phyloP scores from a whole-genome alignment of 1,140 invertebrate species.

The Myzus persicae region DNA sequence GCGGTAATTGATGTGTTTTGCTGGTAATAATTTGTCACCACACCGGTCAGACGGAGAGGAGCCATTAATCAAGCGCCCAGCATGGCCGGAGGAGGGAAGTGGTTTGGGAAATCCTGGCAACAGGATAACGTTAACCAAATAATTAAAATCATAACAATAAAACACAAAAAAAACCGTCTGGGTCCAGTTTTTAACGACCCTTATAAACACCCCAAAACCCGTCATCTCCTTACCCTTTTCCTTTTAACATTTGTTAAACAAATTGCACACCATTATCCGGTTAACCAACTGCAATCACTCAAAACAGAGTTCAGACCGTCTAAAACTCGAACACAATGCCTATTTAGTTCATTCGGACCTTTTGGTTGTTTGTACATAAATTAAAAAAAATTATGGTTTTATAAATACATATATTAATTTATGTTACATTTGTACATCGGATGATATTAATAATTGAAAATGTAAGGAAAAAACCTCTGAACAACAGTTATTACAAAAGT shows the following conservation, averaged over 20 bases:
- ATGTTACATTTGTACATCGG: neutral
- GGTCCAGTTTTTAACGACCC: slow-evolving; percentile 54
- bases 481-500: neutral
- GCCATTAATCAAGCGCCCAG: slow-evolving; percentile 35
- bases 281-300: slow-evolving; percentile 48
- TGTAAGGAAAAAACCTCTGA: neutral
- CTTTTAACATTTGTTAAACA: slow-evolving; percentile 33
- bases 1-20: slow-evolving; percentile 53
- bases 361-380: neutral
- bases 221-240: slow-evolving; percentile 38
- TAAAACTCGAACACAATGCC: slow-evolving; percentile 11
- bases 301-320: neutral
- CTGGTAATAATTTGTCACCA: slow-evolving; percentile 54
- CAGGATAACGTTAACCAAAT: slow-evolving; percentile 37
- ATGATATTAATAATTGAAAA: slow-evolving; percentile 7
- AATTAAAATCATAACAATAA: slow-evolving; percentile 54
- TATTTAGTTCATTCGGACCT: slow-evolving; percentile 23
- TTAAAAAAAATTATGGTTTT: slow-evolving; percentile 1
- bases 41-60: slow-evolving; percentile 38
- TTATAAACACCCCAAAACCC: slow-evolving; percentile 41
- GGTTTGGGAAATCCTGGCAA: slow-evolving; percentile 34
- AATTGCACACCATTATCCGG: slow-evolving; percentile 17
- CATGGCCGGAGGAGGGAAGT: neutral
- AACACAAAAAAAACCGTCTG: slow-evolving; percentile 28
- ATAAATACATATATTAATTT: slow-evolving; percentile 5